Conservation (phyloP, 2,113 vertebrate genomes). For the Semnornis frantzii region DNA sequence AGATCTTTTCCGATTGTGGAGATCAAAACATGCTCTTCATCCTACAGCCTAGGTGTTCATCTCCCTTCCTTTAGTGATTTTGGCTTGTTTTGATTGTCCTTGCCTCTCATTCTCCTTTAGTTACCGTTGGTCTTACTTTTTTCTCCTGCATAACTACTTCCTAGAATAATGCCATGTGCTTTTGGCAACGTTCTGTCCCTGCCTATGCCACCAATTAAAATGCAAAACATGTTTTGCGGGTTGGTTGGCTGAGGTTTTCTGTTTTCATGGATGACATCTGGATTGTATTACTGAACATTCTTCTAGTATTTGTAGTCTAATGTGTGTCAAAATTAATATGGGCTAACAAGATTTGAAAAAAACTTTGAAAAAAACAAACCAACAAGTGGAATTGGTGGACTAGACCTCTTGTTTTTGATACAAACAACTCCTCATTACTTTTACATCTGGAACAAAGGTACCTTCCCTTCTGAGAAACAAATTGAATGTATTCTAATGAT, state of each 20-base stretch:
- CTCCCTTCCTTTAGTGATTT: neutral
- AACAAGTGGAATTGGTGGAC: neutral
- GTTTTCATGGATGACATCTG: neutral
- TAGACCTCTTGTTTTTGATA: neutral
- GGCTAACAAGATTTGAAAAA: neutral
- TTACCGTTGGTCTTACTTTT: rapidly evolving
- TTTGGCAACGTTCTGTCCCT: neutral
- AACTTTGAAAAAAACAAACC: neutral
- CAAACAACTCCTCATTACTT: neutral
- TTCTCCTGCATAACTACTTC: neutral
- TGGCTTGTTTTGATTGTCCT: neutral
- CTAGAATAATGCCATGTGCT: neutral
- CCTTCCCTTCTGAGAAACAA: neutral
- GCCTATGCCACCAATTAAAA: neutral
- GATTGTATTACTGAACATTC: neutral
- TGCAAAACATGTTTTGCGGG: neutral
- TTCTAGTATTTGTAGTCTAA: neutral
- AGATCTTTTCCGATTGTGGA: neutral
- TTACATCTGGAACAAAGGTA: neutral
- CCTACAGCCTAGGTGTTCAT: no score
- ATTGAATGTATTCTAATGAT: neutral
- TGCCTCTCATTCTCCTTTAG: neutral
- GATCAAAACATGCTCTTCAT: neutral
- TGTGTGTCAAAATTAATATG: neutral
- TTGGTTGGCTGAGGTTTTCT: neutral